phyloP scores from a whole-genome alignment of 2,888 invertebrate genomes.

The Eulithis testata region DNA sequence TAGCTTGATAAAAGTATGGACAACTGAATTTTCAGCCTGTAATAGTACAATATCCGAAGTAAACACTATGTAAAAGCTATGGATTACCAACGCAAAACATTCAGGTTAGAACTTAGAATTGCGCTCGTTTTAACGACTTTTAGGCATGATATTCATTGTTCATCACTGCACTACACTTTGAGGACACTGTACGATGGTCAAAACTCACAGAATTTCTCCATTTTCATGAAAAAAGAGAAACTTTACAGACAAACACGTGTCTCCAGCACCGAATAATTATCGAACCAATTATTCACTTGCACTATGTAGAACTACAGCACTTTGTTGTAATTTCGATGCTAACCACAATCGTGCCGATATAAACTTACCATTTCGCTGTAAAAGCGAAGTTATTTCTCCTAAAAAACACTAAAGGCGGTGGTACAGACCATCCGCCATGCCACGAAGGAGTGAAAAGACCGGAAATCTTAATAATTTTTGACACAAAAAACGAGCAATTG shows the following conservation, averaged over 20 bases:
- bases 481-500: conserved; percentile 63
- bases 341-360: conserved; percentile 47
- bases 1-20: no score
- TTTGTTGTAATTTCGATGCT: conserved; percentile 33
- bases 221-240: conserved; percentile 20
- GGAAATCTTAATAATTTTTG: conserved; percentile 67
- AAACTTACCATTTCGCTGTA: conserved; percentile 82
- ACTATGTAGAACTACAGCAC: conserved; percentile 53
- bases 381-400: conserved; percentile 78
- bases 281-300: conserved; percentile 48
- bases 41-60: conserved; percentile 5
- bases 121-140: not conserved
- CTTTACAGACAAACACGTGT: conserved; percentile 42
- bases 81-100: conserved; percentile 12
- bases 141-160: conserved; percentile 1
- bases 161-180: conserved; percentile 24
- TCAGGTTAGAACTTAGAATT: conserved; percentile 13
- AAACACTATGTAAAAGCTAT: conserved; percentile 30
- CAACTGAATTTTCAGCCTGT: not conserved
- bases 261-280: conserved; percentile 37
- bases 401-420: conserved; percentile 75
- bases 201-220: conserved; percentile 31
- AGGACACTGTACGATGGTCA: conserved; percentile 10
- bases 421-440: conserved; percentile 83
- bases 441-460: conserved; percentile 84